phyloP scores from a whole-genome alignment of 1,140 invertebrate genomes.

The Papilio dardanus region DNA sequence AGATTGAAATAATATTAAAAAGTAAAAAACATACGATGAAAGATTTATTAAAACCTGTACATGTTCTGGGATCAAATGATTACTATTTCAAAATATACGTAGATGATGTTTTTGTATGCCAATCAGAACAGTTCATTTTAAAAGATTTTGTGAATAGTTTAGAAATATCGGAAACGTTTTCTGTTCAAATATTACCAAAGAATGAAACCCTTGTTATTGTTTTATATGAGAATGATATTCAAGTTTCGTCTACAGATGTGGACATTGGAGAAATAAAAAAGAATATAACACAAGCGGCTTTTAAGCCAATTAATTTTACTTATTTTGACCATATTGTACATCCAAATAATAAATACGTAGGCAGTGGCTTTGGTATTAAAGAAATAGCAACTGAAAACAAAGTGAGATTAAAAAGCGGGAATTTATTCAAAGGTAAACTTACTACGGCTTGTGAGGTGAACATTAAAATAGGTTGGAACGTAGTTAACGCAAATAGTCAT shows the following conservation, averaged over 20 bases:
- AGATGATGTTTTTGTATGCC: slow-evolving; percentile 70
- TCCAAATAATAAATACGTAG: slow-evolving; percentile 56
- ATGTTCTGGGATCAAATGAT: slow-evolving; percentile 37
- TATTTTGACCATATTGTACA: slow-evolving; percentile 48
- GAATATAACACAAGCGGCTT: slow-evolving; percentile 44
- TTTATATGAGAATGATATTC: slow-evolving; percentile 62
- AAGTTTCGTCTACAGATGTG: slow-evolving; percentile 52
- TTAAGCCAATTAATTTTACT: slow-evolving; percentile 46
- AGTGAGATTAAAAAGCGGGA: slow-evolving; percentile 66
- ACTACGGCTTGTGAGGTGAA: slow-evolving; percentile 56
- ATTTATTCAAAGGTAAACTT: slow-evolving; percentile 65
- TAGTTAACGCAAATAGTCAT: slow-evolving; percentile 50
- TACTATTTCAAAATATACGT: slow-evolving; percentile 66
- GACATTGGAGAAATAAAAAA: slow-evolving; percentile 55
- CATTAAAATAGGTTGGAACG: slow-evolving; percentile 66
- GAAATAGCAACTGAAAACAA: slow-evolving; percentile 61
- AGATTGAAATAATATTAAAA: slow-evolving; percentile 54
- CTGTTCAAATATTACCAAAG: slow-evolving; percentile 66
- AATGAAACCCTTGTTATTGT: slow-evolving; percentile 57
- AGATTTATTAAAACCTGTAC: slow-evolving; percentile 39
- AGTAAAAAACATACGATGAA: slow-evolving; percentile 50
- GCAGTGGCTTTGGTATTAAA: slow-evolving; percentile 67
- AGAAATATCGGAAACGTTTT: slow-evolving; percentile 56
- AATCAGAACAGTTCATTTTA: slow-evolving; percentile 57
- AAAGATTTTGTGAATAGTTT: slow-evolving; percentile 41